phyloP scores from a whole-genome alignment of 2,888 invertebrate genomes.

The Cotesia congregata region DNA sequence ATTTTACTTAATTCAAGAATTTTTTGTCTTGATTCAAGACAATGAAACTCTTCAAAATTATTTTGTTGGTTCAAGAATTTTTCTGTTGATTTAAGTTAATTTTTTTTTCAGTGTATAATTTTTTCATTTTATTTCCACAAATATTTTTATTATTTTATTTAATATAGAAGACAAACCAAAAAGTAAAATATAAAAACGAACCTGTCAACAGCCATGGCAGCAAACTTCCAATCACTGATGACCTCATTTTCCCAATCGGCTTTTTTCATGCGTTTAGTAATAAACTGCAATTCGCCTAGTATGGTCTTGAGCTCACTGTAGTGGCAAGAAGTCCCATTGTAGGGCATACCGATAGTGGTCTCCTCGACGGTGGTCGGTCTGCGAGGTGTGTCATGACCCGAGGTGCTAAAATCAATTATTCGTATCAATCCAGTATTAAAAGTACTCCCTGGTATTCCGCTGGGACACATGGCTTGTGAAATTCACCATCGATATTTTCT shows the following conservation, averaged over 20 bases:
- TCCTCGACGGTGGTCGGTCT: conserved; percentile 85
- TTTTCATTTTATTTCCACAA: no score
- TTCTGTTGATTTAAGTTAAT: no score
- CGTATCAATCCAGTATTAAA: conserved; percentile 27
- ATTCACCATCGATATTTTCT: not conserved
- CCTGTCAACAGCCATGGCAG: conserved; percentile 98
- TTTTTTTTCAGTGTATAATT: no score
- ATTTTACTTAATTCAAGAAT: no score
- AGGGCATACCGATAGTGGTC: conserved; percentile 70
- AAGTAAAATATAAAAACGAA: conserved; percentile 54
- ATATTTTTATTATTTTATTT: no score
- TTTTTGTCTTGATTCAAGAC: no score
- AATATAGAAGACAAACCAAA: not conserved
- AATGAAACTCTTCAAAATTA: no score
- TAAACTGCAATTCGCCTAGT: conserved; percentile 93
- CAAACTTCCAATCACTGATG: conserved; percentile 98
- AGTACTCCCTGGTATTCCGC: not conserved
- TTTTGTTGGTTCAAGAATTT: no score
- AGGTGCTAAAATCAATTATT: conserved; percentile 37
- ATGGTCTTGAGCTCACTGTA: conserved; percentile 92
- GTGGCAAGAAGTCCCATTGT: conserved; percentile 73
- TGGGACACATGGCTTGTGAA: not conserved
- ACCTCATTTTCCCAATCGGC: conserved; percentile 94
- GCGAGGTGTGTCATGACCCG: conserved; percentile 47
- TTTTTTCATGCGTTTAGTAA: conserved; percentile 93